Evolutionary conservation across 2,888 invertebrate species (phyloP), one percentile per base, ranked within the genome.

Genomic region (Stenodema calcarata): DNA sequence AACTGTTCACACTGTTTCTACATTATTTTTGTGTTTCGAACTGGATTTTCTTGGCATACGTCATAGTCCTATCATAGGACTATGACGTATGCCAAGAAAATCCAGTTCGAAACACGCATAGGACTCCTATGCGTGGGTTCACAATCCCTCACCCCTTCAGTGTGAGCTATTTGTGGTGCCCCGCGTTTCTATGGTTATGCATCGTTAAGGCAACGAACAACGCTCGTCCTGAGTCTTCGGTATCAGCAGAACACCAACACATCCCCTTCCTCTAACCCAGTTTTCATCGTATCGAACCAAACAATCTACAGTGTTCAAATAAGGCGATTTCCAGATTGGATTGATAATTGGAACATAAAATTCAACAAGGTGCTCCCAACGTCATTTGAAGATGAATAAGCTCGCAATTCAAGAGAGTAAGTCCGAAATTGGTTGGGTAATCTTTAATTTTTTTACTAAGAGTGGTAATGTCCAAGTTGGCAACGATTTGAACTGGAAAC

Each of bases 381-480:
- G n/a, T n/a, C n/a, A 35, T 35, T 35, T 35, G 4, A 35, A 35
- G 7, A 84, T 85, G 85, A 85, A 85, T n/a, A 85, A 85, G 23
- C 76, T 76, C 11, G 85, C 76, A n/a, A 76, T 85, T 9, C 75
- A 35, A 47, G 85, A 85, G 41, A 85, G 85, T 85, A 54, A 85
- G 85, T 85, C 35, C 35, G 7, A 35, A 35, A 35, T 35, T 7
- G 35, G 35, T 35, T 35, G 2, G 35, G 2, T 35, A 7, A 35
- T 35, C 2, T 35, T 35, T 35, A 35, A 35, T 54, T 54, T n/a
- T n/a, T n/a, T n/a, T n/a, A n/a, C n/a, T n/a, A n/a, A n/a, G n/a
- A n/a, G n/a, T n/a, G n/a, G n/a, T n/a, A n/a, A n/a, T n/a, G n/a
- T n/a, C n/a, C n/a, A n/a, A n/a, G n/a, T n/a, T n/a, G n/a, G n/a